Evolutionary conservation across 2,797 vertebrate genomes (phyloP).

Genomic region (Petrocephalus schoutedeni): DNA sequence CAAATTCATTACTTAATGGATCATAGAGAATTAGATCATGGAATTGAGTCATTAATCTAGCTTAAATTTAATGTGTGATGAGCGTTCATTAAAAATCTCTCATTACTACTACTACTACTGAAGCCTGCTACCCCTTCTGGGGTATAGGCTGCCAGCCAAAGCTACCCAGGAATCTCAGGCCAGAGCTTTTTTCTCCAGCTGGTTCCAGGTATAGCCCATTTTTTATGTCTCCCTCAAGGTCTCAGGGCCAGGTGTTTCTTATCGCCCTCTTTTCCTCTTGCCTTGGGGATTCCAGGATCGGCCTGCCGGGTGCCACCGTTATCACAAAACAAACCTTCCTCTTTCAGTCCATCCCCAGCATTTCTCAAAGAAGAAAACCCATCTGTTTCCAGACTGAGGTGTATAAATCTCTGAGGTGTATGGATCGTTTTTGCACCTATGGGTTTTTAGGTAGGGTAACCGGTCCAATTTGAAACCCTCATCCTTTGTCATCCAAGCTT

Average conservation of each 20-base stretch:
- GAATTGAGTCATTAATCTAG: neutral
- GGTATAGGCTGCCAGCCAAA: neutral
- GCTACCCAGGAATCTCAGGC: neutral
- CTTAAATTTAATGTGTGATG: neutral
- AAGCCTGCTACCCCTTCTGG: neutral
- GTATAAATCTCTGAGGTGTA: neutral
- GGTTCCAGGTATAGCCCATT: neutral
- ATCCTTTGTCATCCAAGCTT: neutral
- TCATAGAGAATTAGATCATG: neutral
- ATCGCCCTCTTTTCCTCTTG: neutral
- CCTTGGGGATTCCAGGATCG: neutral
- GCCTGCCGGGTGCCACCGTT: neutral
- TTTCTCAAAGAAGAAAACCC: neutral
- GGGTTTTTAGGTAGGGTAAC: neutral
- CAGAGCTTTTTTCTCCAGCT: neutral
- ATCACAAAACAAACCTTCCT: neutral
- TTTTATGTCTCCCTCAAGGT: neutral
- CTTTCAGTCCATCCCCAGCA: neutral
- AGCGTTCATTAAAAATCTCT: neutral
- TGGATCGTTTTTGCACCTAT: neutral
- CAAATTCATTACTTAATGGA: neutral
- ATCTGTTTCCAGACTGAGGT: neutral
- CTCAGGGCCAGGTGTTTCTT: neutral
- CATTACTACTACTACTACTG: neutral
- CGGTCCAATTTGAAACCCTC: neutral